phyloP scores from a whole-genome alignment of 92 coral and sea anemone genomes.

The Actinernus sp. region DNA sequence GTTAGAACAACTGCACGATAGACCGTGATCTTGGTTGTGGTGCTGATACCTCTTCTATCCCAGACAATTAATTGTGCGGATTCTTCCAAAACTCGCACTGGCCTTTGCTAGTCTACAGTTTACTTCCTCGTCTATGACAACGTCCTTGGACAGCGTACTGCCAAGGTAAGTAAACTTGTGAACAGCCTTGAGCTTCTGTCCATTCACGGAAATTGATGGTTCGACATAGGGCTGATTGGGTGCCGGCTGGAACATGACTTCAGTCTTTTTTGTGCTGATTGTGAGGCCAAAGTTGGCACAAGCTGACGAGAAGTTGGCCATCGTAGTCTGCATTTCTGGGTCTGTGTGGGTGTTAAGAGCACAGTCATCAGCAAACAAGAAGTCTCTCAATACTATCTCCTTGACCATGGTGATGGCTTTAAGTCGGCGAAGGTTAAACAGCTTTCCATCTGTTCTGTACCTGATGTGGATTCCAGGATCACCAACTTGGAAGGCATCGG shows the following conservation, averaged over 20 bases:
- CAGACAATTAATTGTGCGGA: conserved; percentile 10
- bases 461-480: no score
- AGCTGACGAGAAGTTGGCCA: no score
- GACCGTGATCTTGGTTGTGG: conserved; percentile 19
- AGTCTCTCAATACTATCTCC: no score
- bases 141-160: conserved; percentile 36
- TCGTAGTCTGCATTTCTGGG: no score
- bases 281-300: neutral
- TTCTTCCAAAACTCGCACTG: conserved; percentile 37
- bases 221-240: neutral
- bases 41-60: conserved; percentile 18
- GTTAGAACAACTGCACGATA: conserved; percentile 30
- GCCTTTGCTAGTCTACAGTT: conserved; percentile 38
- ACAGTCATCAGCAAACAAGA: no score
- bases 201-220: neutral
- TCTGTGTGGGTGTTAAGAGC: no score
- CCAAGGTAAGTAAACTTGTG: conserved; percentile 56
- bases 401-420: no score
- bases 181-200: conserved; percentile 2
- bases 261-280: neutral
- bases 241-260: neutral
- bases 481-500: no score
- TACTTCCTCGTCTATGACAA: conserved; percentile 30
- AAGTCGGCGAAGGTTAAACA: no score
- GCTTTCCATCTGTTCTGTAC: no score